Base-by-base conservation (phyloP, 2,113 vertebrate genomes). In the Oryzias javanicus region DNA sequence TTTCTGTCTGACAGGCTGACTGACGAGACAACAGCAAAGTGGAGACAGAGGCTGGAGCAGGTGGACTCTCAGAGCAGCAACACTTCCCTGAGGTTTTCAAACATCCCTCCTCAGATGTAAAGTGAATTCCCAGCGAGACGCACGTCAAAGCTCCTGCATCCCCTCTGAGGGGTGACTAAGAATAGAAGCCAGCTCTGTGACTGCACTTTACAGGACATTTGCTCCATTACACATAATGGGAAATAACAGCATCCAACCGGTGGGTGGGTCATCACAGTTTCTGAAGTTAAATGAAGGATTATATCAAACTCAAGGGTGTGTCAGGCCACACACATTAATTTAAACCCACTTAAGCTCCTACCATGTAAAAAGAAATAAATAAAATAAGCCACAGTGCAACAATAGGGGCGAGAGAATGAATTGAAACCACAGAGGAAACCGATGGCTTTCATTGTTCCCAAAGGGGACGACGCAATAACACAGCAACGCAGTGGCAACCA, bases 131-230 rank as follows among this genome's bases (percentile, higher is more conserved):
- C 44, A 48, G 48, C 18, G 55, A 56, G 58, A 66, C 5, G 5
- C 13, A 56, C 59, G 63, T 81, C 70, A 54, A 73, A 75, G 72
- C 51, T 20, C 44, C 55, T 64, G 25, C 54, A n/a, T 69, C 50
- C 60, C 61, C 58, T 27, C 42, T 55, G 64, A 57, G 63, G 42
- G 57, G 14, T 19, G n/a, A 42, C 54, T 15, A 48, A 58, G 49
- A 64, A 46, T 54, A 64, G 74, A 64, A 51, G 49, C 20, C 17
- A 49, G 49, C 42, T 29, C 62, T 1, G 57, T 55, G 50, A 66
- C 41, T 64, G 63, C 53, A 67, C 58, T 67, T 53, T 52, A 46
- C 40, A 56, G 60, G 19, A 55, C 55, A 69, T 74, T 80, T 69
- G 52, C 61, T 49, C 61, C 55, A 72, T 58, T 53, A 49, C 51